phyloP scores from a whole-genome alignment of 2,797 vertebrate species.

The Zenarchopterus dispar region DNA sequence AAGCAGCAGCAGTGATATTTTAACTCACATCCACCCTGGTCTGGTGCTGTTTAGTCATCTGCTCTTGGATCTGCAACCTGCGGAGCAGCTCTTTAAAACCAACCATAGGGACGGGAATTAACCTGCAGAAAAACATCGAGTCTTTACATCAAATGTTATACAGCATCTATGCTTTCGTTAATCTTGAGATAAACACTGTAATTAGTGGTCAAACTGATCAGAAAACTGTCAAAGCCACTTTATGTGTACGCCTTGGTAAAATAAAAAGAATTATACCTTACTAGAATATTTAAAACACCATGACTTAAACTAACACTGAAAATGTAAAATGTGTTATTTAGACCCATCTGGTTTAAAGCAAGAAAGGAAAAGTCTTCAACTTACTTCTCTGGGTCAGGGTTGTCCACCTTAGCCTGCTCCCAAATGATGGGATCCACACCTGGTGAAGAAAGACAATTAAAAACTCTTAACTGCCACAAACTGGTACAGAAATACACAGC shows the following conservation, averaged over 20 bases:
- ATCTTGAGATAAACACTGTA: too few relatives aligned
- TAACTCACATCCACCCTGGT: conserved; percentile 93
- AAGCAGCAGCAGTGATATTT: conserved; percentile 4
- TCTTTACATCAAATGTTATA: background rate
- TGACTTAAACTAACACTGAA: background rate
- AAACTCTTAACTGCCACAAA: too few relatives aligned
- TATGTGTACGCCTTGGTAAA: too few relatives aligned
- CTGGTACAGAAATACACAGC: too few relatives aligned
- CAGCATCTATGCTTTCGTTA: background rate
- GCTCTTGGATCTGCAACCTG: conserved; percentile 95
- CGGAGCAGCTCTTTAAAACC: conserved; percentile 95
- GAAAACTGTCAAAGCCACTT: background rate
- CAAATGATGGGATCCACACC: conserved; percentile 98
- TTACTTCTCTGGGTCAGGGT: conserved; percentile 97
- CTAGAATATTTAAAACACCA: background rate
- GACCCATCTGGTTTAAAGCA: background rate
- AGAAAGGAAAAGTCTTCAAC: conserved; percentile 41
- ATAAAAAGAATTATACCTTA: background rate
- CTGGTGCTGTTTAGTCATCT: conserved; percentile 99
- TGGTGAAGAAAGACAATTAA: conserved; percentile 49
- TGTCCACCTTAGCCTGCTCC: conserved; percentile 99
- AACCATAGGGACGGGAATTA: conserved; percentile 98
- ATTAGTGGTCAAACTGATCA: background rate
- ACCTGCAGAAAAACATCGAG: conserved; percentile 70
- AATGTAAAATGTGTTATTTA: too few relatives aligned